phyloP scores from a whole-genome alignment of 2,113 vertebrate genomes.

The Dendropsophus ebraccatus region DNA sequence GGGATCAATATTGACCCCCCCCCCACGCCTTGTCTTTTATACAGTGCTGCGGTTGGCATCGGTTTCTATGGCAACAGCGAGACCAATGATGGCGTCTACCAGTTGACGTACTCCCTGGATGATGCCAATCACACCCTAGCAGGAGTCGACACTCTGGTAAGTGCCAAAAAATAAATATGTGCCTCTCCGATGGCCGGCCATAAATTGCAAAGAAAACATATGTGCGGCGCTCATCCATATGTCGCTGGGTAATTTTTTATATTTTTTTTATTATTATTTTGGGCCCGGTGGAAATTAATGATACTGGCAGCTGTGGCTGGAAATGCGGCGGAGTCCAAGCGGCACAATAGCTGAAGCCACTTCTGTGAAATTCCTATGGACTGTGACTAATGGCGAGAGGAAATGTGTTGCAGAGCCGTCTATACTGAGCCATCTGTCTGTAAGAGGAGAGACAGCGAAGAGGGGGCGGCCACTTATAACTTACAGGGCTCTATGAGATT shows the following conservation, averaged over 20 bases:
- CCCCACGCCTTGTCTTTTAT: neutral
- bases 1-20: neutral
- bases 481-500: neutral
- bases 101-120: constrained; percentile 92
- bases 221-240: neutral
- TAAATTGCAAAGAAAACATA: neutral
- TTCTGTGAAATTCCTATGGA: constrained; percentile 14
- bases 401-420: neutral
- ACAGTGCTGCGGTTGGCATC: constrained; percentile 85
- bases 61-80: constrained; percentile 99
- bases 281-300: neutral
- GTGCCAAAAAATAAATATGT: constrained; percentile 53
- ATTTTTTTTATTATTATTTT: neutral
- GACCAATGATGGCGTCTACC: constrained; percentile 90
- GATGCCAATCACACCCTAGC: constrained; percentile 91
- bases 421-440: constrained; percentile 21
- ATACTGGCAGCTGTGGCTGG: neutral
- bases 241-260: neutral
- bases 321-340: no score
- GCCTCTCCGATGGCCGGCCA: neutral
- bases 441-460: neutral
- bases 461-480: no score
- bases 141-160: constrained; percentile 88
- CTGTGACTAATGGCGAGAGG: constrained; percentile 45
- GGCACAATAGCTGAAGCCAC: neutral